Evolutionary conservation across 1,140 invertebrate species (phyloP).

Genomic region (Cydia pomonella): DNA sequence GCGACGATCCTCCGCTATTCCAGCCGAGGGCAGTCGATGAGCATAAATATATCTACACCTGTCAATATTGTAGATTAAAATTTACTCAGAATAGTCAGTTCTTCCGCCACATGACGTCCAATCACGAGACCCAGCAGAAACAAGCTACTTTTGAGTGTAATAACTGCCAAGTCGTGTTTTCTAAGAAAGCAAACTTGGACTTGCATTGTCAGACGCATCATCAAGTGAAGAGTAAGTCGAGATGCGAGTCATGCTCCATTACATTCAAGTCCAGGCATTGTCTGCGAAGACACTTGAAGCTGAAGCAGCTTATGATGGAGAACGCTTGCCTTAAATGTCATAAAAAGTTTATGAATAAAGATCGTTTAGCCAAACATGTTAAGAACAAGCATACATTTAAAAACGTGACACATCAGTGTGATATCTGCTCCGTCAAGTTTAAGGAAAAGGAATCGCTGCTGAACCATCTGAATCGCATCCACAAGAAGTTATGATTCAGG

Average conservation of each 20-base stretch:
- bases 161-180: slow-evolving; percentile 70
- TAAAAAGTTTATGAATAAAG: slow-evolving; percentile 68
- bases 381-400: slow-evolving; percentile 69
- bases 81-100: slow-evolving; percentile 73
- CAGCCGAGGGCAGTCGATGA: slow-evolving; percentile 43
- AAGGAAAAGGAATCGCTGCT: slow-evolving; percentile 64
- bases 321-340: slow-evolving; percentile 70
- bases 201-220: slow-evolving; percentile 69
- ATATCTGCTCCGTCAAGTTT: slow-evolving; percentile 66
- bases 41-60: slow-evolving; percentile 64
- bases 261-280: slow-evolving; percentile 74
- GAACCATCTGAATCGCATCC: slow-evolving; percentile 65
- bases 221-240: slow-evolving; percentile 63
- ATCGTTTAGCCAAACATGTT: slow-evolving; percentile 62
- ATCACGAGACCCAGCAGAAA: slow-evolving; percentile 63
- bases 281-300: slow-evolving; percentile 65
- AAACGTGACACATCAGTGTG: slow-evolving; percentile 64
- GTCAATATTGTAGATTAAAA: slow-evolving; percentile 69
- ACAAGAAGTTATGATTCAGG: slow-evolving; percentile 67
- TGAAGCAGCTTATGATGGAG: slow-evolving; percentile 65
- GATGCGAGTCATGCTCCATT: slow-evolving; percentile 67
- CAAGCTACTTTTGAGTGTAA: slow-evolving; percentile 69
- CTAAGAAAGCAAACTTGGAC: slow-evolving; percentile 65
- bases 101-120: slow-evolving; percentile 72
- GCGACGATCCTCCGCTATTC: slow-evolving; percentile 45